Evolutionary conservation across 2,888 invertebrate genomes (phyloP).

Genomic region (Agonopterix subpropinquella): DNA sequence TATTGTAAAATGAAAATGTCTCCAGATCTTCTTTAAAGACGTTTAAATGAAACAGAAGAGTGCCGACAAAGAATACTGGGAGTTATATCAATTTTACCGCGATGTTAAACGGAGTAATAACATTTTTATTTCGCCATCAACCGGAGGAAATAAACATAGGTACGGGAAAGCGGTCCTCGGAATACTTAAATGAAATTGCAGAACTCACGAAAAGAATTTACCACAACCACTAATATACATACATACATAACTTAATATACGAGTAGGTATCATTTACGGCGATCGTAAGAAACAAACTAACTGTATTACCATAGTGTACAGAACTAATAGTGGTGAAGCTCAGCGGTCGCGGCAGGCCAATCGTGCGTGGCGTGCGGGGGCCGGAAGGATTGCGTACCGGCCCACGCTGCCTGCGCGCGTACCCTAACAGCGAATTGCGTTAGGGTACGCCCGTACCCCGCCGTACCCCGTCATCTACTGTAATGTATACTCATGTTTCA

Average conservation of each 20-base stretch:
- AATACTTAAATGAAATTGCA: conserved; percentile 25
- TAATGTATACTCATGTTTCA: too few species aligned
- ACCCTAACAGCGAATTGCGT: too few species aligned
- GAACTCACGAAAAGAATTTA: conserved; percentile 1
- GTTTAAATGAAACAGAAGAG: conserved; percentile 35
- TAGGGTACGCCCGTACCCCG: too few species aligned
- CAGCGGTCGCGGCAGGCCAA: too few species aligned
- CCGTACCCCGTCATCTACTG: too few species aligned
- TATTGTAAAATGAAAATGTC: conserved; percentile 16
- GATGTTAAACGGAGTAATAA: conserved; percentile 47
- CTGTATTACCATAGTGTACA: too few species aligned
- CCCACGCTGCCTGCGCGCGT: too few species aligned
- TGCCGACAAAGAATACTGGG: conserved; percentile 36
- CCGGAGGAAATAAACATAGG: conserved; percentile 30
- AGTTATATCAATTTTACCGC: conserved; percentile 48
- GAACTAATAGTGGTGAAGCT: too few species aligned
- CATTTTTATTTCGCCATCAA: conserved; percentile 49
- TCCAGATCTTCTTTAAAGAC: conserved; percentile 18
- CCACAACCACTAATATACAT: conserved; percentile 1
- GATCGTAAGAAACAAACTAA: too few species aligned
- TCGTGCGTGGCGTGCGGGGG: too few species aligned
- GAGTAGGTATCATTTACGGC: too few species aligned
- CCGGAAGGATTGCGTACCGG: too few species aligned
- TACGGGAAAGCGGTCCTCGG: conserved; percentile 18
- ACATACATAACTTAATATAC: background rate